phyloP scores from a whole-genome alignment of 1,140 invertebrate species.

The Carposina sasakii region DNA sequence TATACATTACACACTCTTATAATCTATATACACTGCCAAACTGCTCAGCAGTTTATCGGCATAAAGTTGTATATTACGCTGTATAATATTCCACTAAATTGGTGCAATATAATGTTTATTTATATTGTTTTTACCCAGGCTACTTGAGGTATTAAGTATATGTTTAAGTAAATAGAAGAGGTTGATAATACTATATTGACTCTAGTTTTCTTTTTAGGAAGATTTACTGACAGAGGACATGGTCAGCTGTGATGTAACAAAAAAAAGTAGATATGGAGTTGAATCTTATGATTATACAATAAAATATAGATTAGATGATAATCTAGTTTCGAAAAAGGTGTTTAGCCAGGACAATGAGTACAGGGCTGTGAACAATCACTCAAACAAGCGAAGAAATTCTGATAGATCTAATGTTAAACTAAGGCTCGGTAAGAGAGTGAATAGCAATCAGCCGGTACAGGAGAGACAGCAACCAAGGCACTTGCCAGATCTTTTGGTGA shows the following conservation, averaged over 20 bases:
- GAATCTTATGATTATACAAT: slow-evolving; percentile 70
- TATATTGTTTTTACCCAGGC: too few species aligned
- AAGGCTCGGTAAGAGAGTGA: slow-evolving; percentile 72
- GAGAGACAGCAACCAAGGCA: slow-evolving; percentile 69
- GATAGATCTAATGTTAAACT: slow-evolving; percentile 76
- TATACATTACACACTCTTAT: too few species aligned
- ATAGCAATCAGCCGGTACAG: slow-evolving; percentile 60
- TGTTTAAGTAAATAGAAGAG: too few species aligned
- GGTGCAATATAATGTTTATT: too few species aligned
- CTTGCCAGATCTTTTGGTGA: slow-evolving; percentile 72
- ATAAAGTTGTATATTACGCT: too few species aligned
- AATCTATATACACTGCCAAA: too few species aligned
- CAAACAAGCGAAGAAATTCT: slow-evolving; percentile 74
- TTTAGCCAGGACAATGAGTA: slow-evolving; percentile 39
- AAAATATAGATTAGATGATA: slow-evolving; percentile 66
- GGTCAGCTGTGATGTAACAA: slow-evolving; percentile 63
- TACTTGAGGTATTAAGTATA: too few species aligned
- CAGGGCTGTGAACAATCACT: slow-evolving; percentile 31
- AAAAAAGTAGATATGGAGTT: slow-evolving; percentile 60
- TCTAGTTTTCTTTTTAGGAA: slow-evolving; percentile 52
- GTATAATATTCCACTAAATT: too few species aligned
- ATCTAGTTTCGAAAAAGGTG: slow-evolving; percentile 53
- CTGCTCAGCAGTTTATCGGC: too few species aligned
- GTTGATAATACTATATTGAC: too few species aligned
- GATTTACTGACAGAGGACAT: slow-evolving; percentile 61